Conservation (phyloP, 2,797 vertebrate species). For the Micromesistius poutassou region DNA sequence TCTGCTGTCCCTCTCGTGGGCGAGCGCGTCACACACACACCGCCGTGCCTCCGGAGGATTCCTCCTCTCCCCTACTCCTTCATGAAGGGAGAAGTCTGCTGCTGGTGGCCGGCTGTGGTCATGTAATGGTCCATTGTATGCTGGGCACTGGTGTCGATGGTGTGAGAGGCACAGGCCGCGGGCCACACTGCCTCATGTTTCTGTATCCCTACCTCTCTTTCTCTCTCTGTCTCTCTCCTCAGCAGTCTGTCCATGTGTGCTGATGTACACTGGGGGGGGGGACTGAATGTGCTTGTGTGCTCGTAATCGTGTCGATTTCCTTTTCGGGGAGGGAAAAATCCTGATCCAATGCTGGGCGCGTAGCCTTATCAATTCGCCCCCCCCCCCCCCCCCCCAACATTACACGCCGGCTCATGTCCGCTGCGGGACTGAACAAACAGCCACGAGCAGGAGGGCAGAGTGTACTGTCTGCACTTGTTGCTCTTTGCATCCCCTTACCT, state of each 20-base stretch:
- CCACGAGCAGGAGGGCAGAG: neutral
- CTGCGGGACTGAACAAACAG: neutral
- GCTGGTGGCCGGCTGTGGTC: neutral
- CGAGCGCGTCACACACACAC: neutral
- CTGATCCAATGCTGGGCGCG: neutral
- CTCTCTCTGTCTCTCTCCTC: slow-evolving; percentile 1
- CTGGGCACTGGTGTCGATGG: neutral
- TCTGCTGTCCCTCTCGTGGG: too few relatives aligned
- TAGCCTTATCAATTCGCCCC: neutral
- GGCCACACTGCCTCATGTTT: neutral
- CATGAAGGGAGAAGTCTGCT: neutral
- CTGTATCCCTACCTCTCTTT: neutral
- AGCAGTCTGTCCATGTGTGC: neutral
- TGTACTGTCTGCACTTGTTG: slow-evolving; percentile 23
- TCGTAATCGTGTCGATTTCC: too few relatives aligned
- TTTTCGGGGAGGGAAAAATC: neutral
- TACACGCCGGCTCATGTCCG: slow-evolving; percentile 9
- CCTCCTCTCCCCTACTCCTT: neutral
- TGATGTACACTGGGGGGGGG: neutral
- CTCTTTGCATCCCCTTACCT: slow-evolving; percentile 26
- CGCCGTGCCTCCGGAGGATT: neutral
- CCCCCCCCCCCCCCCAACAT: too few relatives aligned
- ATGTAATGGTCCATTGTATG: neutral
- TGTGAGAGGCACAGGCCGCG: neutral
- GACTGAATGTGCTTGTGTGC: neutral